A percentile compares a stretch with the other conserved stretches of the same genome.
Evolutionary conservation across 1,140 invertebrate species (phyloP).

Genomic region (Anastrepha ludens): DNA sequence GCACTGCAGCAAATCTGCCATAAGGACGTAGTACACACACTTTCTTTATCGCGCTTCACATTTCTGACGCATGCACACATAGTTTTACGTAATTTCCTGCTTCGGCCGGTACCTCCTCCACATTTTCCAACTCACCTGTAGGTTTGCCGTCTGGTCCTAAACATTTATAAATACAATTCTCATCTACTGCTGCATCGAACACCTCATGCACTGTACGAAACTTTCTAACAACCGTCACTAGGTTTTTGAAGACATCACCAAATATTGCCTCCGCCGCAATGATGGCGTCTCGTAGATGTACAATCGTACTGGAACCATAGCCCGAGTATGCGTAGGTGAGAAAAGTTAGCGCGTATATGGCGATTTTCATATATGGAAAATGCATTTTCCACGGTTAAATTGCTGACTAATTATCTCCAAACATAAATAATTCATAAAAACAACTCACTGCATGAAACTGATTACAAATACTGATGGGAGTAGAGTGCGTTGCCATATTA

Average conservation of each 20-base stretch:
- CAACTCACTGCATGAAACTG: not conserved
- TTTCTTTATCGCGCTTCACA: not conserved
- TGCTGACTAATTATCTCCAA: not conserved
- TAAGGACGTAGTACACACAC: not conserved
- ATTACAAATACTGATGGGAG: not conserved
- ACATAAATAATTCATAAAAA: not conserved
- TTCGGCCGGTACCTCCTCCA: not conserved
- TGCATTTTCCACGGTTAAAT: constrained; percentile 76
- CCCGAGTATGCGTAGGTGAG: constrained; percentile 86
- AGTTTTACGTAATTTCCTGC: constrained; percentile 55
- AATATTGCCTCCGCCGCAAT: constrained; percentile 85
- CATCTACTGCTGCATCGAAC: constrained; percentile 88
- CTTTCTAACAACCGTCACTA: constrained; percentile 84
- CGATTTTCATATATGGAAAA: constrained; percentile 83
- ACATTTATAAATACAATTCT: constrained; percentile 86
- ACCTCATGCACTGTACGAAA: constrained; percentile 87
- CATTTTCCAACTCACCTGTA: constrained; percentile 38
- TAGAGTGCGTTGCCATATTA: not conserved
- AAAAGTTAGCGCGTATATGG: constrained; percentile 85
- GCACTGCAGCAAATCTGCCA: constrained; percentile 10
- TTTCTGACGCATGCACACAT: not conserved
- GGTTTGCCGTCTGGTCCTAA: constrained; percentile 74
- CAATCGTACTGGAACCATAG: constrained; percentile 83
- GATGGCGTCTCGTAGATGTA: constrained; percentile 85
- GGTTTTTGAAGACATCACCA: constrained; percentile 83